Conservation (phyloP, 30 jellyfish, hydroid and myxozoan species). For the Phacellophora camtschatica region DNA sequence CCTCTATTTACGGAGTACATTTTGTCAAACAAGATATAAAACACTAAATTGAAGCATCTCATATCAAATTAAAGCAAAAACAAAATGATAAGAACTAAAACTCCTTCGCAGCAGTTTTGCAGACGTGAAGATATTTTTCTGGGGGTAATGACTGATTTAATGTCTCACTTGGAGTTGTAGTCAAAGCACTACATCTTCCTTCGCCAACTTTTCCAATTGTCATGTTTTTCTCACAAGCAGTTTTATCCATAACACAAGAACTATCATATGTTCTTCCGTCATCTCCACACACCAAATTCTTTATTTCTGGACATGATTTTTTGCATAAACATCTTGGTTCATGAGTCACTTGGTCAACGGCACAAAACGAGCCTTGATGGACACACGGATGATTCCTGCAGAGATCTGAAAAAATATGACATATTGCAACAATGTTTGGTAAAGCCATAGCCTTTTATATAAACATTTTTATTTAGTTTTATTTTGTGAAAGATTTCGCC, state of each 20-base stretch:
- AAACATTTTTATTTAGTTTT: no score
- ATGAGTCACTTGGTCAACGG: not conserved
- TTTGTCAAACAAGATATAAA: no score
- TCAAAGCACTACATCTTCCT: not conserved
- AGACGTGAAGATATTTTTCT: no score
- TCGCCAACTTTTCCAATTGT: not conserved
- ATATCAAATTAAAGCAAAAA: no score
- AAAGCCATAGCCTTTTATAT: no score
- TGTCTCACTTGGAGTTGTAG: not conserved
- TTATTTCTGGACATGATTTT: not conserved
- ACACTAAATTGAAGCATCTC: no score
- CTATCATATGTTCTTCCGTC: conserved; percentile 14
- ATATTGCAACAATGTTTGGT: no score
- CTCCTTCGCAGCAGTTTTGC: no score
- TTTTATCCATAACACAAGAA: not conserved
- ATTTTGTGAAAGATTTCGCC: no score
- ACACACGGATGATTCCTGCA: not conserved
- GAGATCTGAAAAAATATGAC: not conserved
- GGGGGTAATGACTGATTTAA: no score
- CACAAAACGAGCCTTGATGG: conserved; percentile 18
- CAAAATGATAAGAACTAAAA: no score
- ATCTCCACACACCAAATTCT: conserved; percentile 2
- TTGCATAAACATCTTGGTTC: conserved; percentile 17
- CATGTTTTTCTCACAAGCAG: conserved; percentile 2
- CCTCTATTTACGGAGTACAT: no score